phyloP scores from a whole-genome alignment of 2,888 invertebrate species.

The Cephus spinipes region DNA sequence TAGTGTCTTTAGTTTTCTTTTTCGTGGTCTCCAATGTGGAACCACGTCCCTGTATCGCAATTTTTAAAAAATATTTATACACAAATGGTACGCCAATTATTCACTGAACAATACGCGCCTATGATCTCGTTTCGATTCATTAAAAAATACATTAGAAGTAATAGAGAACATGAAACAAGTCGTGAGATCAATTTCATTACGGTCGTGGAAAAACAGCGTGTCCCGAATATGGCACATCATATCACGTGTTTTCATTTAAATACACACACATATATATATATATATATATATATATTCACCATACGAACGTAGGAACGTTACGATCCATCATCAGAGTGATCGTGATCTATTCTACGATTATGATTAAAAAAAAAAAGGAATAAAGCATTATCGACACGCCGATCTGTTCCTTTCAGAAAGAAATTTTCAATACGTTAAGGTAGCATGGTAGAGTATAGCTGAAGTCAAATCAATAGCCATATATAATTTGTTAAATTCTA shows the following conservation, averaged over 20 bases:
- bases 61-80: slow-evolving; percentile 19
- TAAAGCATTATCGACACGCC: neutral
- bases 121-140: neutral
- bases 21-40: slow-evolving; percentile 21
- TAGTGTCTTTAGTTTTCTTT: slow-evolving; percentile 13
- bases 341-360: neutral
- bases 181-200: neutral
- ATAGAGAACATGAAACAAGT: neutral
- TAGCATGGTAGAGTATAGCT: no score
- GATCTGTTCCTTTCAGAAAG: neutral
- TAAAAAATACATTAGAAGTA: neutral
- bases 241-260: slow-evolving; percentile 13
- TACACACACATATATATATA: neutral
- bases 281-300: neutral
- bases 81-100: slow-evolving; percentile 15
- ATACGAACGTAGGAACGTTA: neutral
- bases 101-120: slow-evolving; percentile 4
- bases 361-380: neutral
- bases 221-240: slow-evolving; percentile 28
- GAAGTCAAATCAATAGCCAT: no score
- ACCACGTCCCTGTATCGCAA: slow-evolving; percentile 31
- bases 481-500: no score
- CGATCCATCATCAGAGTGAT: neutral
- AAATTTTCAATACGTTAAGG: neutral
- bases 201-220: slow-evolving; percentile 7